Evolutionary conservation across 2,113 vertebrate genomes (phyloP), one percentile per base, ranked within the genome.

Genomic region (Peucedramus taeniatus): DNA sequence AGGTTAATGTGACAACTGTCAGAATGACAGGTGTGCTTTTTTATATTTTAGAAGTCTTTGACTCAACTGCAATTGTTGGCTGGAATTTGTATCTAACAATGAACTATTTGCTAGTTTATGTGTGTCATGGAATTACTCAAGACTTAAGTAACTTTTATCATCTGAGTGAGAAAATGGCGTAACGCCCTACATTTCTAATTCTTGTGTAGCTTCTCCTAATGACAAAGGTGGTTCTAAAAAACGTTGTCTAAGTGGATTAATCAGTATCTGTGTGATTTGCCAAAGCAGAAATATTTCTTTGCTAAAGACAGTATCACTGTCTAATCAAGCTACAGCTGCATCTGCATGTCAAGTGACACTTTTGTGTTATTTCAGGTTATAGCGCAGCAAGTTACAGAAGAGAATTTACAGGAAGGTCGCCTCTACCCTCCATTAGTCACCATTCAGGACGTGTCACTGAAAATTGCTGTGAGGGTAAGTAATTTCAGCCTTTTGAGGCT

Each of bases 381-480:
- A 93, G 98, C 99, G 68, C 94, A 98, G 50, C 95, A 99, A 96
- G 99, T 99, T 86, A 99, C 98, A 18, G 98, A 99, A 49, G 94
- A 98, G 76, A 97, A 99, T 96, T 97, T 99, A 57, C 90, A 97
- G 45, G 99, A 99, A 79, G 99, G 99, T 76, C 98, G 99, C 74
- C 97, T 99, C 53, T 99, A 99, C 89, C 99, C 99, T 95, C 98
- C 99, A 5, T 98, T 99, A 97, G 97, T 94, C 94, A 97, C 96
- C 59, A 99, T 99, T 94, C 98, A 95, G 91, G 97, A 98, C 0
- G 99, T 99, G 61, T 99, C 99, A 1, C 81, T 99, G 93, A 99
- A 98, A 94, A 98, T 99, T 22, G 99, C 99, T n/a, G 98, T 98
- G 68, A 99, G 97, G 98, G 99, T 99, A 97, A 98, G 95, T 79